These are phyloP conservation scores for Crotalus horridus DNA, from an alignment of 2,113 vertebrate genomes.

Conservation along the genomic window DNA sequence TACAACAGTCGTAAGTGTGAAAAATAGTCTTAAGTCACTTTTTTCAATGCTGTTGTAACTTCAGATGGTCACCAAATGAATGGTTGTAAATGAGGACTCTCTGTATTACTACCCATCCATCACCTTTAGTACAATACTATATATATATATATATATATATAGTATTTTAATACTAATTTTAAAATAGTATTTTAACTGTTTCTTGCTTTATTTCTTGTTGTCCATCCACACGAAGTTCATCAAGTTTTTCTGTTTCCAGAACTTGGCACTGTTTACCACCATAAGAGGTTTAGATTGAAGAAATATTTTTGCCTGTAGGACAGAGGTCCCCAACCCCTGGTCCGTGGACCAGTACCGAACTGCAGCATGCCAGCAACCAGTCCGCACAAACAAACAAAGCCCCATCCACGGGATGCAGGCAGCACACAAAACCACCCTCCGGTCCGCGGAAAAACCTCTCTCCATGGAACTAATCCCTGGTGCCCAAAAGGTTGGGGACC, in stretches of 20 bases:
- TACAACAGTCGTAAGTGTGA: background rate
- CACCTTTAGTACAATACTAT: constrained; percentile 33
- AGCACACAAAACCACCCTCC: too few species aligned
- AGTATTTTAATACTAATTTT: constrained; percentile 16
- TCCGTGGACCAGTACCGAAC: too few species aligned
- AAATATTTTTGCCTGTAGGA: constrained; percentile 35
- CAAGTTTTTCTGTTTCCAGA: constrained; percentile 50
- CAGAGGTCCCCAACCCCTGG: too few species aligned
- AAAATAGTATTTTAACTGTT: constrained; percentile 22
- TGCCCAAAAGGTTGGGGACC: too few species aligned
- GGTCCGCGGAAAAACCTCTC: too few species aligned
- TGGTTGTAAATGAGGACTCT: background rate
- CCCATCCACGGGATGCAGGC: too few species aligned
- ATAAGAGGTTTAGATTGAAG: constrained; percentile 44
- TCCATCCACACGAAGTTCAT: background rate
- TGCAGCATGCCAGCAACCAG: too few species aligned
- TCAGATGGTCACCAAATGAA: background rate
- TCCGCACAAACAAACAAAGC: too few species aligned
- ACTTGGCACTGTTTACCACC: constrained; percentile 49
- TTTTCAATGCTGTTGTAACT: background rate
- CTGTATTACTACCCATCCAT: background rate
- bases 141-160: constrained; percentile 38
- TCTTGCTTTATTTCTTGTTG: constrained; percentile 50
- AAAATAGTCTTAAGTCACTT: background rate
- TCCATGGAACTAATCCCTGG: too few species aligned